A percentile compares a stretch with the other conserved stretches of the same genome.
These are phyloP conservation scores for Drosophila aff. DNA, from an alignment of 1,140 invertebrate species.

Conservation along the genomic window DNA sequence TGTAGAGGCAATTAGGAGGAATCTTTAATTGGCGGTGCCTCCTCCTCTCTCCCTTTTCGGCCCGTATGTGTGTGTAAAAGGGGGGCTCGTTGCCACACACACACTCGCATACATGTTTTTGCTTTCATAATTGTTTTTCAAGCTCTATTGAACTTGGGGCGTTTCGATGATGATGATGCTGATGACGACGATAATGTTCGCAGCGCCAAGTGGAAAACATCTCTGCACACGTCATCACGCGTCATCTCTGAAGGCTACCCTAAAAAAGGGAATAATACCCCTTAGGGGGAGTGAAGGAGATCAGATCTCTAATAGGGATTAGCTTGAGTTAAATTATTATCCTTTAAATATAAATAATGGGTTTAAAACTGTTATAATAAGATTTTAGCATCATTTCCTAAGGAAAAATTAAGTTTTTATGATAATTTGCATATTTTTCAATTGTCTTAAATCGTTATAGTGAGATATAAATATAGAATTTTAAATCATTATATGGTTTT, in stretches of 20 bases:
- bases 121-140: conserved; percentile 73
- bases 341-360: background rate
- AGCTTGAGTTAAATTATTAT: background rate
- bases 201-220: conserved; percentile 67
- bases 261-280: background rate
- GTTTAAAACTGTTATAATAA: background rate
- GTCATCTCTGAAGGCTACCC: conserved; percentile 23
- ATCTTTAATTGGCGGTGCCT: conserved; percentile 59
- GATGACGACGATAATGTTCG: conserved; percentile 38
- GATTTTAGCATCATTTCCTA: background rate
- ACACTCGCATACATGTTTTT: conserved; percentile 25
- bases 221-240: conserved; percentile 62
- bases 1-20: conserved; percentile 65
- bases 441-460: too few species aligned
- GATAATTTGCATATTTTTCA: too few species aligned
- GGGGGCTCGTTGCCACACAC: conserved; percentile 63
- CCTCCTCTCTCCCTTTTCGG: conserved; percentile 6
- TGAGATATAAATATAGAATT: too few species aligned
- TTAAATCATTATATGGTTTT: too few species aligned
- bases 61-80: background rate
- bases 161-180: conserved; percentile 4
- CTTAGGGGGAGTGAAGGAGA: too few species aligned
- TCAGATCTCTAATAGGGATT: background rate
- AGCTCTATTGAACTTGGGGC: conserved; percentile 71
- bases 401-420: too few species aligned